Base-by-base conservation (phyloP, 2,113 vertebrate genomes). In the Stictonetta naevosa region DNA sequence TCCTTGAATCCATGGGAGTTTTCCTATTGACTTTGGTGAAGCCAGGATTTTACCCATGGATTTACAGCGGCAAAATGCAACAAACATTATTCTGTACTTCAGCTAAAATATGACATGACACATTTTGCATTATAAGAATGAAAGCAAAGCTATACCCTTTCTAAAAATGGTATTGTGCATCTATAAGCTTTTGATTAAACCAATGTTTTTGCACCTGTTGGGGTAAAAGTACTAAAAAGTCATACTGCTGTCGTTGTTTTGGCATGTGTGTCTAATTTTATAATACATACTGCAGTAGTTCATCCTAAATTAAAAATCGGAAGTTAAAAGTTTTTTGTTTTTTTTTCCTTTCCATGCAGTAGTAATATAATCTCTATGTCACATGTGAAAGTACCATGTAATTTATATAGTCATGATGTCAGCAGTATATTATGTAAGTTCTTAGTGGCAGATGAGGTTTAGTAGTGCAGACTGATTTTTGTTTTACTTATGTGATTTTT, bases 381-480 rank as follows among this genome's bases (percentile, higher is more conserved):
- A 98, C 97, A 96, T 96, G 95, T 96, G 88, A 97, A 96, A 97
- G 93, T 83, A 94, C 62, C 26, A 11, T 97, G 91, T 97, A 97
- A 97, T 97, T 98, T 97, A 96, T 97, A 96, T 44, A 97, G 86
- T 90, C 88, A 50, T 92, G 96, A 97, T 97, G 94, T 98, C 96
- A 97, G 89, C 84, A 92, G 93, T 93, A 85, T 96, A 97, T 97
- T 97, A 98, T 97, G 94, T 97, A 97, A 97, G 96, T 92, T 95
- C 79, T 92, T 92, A 96, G 96, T 94, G 92, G 89, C 89, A 97
- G 92, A 95, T 91, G 83, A 96, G 79, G 92, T 92, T 97, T 94
- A 95, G 81, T 34, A 86, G 40, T 2, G 20, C 72, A 88, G 93
- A 92, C 86, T 77, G 95, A 82, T 67, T 97, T 88, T 96, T 92